Percentiles rank a stretch among this genome's conserved stretches.
Conservation (phyloP, 2,113 vertebrate genomes). For the Trachemys scripta region DNA sequence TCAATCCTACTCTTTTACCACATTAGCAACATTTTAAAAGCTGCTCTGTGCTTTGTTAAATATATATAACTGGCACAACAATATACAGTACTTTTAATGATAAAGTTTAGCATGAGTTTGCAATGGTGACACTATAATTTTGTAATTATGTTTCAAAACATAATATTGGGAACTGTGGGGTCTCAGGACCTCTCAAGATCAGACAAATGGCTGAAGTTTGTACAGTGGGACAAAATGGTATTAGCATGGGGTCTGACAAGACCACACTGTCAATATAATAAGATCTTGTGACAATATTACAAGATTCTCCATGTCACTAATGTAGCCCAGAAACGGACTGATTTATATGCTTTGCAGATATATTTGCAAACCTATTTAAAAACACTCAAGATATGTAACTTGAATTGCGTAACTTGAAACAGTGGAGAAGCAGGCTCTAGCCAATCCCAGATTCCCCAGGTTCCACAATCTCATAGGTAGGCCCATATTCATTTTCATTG, state of each 20-base stretch:
- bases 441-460: not conserved
- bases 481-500: conserved; percentile 6
- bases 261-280: not conserved
- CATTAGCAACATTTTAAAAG: conserved; percentile 42
- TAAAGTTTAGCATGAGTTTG: not conserved
- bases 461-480: not conserved
- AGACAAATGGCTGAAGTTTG: not conserved
- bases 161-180: not conserved
- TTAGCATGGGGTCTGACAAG: not conserved
- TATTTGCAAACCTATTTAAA: not conserved
- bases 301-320: not conserved
- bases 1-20: conserved; percentile 47
- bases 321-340: not conserved
- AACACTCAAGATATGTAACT: not conserved
- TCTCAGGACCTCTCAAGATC: not conserved
- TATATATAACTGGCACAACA: not conserved
- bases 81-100: not conserved
- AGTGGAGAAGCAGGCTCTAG: not conserved
- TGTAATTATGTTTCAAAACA: not conserved
- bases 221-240: conserved; percentile 5
- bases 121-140: not conserved
- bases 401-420: not conserved
- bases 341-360: not conserved
- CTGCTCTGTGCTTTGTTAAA: not conserved
- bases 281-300: not conserved